These are phyloP conservation scores for Gorsachius goisagi DNA, from an alignment of 2,113 vertebrate species.

Conservation along the genomic window DNA sequence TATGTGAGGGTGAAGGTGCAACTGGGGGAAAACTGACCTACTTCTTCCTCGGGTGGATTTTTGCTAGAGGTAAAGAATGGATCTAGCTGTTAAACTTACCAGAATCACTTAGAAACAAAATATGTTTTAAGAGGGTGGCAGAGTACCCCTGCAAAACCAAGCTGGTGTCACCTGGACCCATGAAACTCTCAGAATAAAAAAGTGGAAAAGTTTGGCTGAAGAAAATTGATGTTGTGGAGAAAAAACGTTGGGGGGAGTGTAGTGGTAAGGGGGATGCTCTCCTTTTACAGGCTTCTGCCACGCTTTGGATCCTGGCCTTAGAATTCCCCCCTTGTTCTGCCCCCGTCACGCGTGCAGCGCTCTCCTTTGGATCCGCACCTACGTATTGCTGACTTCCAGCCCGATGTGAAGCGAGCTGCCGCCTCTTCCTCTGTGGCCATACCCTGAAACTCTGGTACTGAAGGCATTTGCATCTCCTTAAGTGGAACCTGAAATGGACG, in stretches of 20 bases:
- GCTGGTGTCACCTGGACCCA: not conserved
- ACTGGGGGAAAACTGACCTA: not conserved
- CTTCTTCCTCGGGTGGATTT: not conserved
- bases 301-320: not conserved
- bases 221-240: not conserved
- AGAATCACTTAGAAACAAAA: not conserved
- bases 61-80: not conserved
- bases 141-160: not conserved
- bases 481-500: not conserved
- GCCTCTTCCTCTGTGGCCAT: not conserved
- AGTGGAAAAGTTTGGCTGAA: not conserved
- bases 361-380: not conserved
- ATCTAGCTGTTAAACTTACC: not conserved
- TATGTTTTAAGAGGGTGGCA: not conserved
- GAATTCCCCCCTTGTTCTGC: not conserved
- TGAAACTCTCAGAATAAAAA: not conserved
- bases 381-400: not conserved
- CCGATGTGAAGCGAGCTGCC: not conserved
- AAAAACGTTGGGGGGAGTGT: not conserved
- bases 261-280: rapidly evolving
- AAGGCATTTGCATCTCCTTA: not conserved
- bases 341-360: not conserved
- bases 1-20: not conserved
- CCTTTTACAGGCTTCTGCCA: not conserved
- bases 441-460: not conserved